phyloP scores from a whole-genome alignment of 2,888 invertebrate genomes.

The Ramazzottius varieornatus region DNA sequence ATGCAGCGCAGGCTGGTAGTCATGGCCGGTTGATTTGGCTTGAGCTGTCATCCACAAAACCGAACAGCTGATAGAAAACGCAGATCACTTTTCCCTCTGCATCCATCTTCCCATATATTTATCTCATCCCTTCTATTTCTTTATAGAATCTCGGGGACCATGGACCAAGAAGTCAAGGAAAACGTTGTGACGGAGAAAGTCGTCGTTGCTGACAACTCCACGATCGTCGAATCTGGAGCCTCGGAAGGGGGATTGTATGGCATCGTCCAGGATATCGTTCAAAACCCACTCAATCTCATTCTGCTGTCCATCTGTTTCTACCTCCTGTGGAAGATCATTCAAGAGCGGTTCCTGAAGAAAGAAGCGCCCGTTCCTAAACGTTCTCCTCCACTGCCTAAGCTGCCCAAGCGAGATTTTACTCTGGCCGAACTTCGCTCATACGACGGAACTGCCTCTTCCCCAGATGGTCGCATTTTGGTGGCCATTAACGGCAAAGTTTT shows the following conservation, averaged over 20 bases:
- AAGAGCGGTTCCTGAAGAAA: conserved; percentile 14
- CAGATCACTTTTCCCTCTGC: no score
- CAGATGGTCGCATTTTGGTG: conserved; percentile 50
- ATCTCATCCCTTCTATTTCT: no score
- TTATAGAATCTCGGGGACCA: no score
- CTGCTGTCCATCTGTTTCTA: conserved; percentile 22
- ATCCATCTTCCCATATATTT: no score
- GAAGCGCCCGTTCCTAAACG: conserved; percentile 14
- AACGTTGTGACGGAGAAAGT: no score
- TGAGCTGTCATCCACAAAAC: no score
- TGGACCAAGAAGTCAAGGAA: no score
- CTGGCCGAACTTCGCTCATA: conserved; percentile 55
- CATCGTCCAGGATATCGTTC: background rate
- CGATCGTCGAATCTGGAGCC: no score
- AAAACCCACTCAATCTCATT: background rate
- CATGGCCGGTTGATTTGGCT: no score
- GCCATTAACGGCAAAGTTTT: conserved; percentile 83
- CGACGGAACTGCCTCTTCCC: conserved; percentile 43
- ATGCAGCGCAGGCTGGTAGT: no score
- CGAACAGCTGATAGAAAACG: no score
- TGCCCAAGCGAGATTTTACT: conserved; percentile 62
- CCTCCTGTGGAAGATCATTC: conserved; percentile 45
- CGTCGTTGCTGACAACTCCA: no score
- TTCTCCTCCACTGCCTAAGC: conserved; percentile 42
- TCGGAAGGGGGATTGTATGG: background rate